A percentile compares a stretch with the other conserved stretches of the same genome.
Conservation (phyloP, 1,140 invertebrate genomes). For the Halictus rubicundus region DNA sequence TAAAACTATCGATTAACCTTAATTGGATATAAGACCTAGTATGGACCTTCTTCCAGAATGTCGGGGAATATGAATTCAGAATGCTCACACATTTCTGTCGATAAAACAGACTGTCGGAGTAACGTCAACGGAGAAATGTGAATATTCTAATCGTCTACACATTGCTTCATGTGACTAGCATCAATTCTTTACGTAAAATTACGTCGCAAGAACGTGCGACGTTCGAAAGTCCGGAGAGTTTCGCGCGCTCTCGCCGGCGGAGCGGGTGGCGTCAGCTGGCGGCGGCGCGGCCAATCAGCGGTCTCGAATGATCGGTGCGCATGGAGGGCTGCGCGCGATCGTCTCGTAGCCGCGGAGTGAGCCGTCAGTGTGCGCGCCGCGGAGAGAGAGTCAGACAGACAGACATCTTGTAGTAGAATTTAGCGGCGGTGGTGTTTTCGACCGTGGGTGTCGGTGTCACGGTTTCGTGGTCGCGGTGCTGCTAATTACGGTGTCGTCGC, state of each 20-base stretch:
- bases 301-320: conserved; percentile 72
- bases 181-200: too few relatives aligned
- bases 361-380: conserved; percentile 73
- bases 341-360: conserved; percentile 50
- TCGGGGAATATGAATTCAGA: too few relatives aligned
- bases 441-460: conserved; percentile 71
- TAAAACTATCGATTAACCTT: too few relatives aligned
- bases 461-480: conserved; percentile 66
- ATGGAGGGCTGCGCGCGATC: conserved; percentile 66
- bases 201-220: too few relatives aligned
- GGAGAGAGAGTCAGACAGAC: conserved; percentile 65
- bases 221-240: too few relatives aligned
- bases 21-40: too few relatives aligned
- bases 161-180: too few relatives aligned
- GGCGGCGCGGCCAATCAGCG: conserved; percentile 45
- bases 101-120: too few relatives aligned
- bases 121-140: too few relatives aligned
- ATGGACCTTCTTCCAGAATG: too few relatives aligned
- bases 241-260: background rate
- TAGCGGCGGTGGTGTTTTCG: conserved; percentile 73
- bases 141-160: too few relatives aligned
- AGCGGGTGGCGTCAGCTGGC: conserved; percentile 51
- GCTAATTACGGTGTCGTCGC: conserved; percentile 48
- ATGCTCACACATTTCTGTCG: too few relatives aligned
- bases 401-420: conserved; percentile 79